Evolutionary conservation across 2,797 vertebrate species (phyloP), one percentile per base, ranked within the genome.

Genomic region (Sebastiscus tertius): DNA sequence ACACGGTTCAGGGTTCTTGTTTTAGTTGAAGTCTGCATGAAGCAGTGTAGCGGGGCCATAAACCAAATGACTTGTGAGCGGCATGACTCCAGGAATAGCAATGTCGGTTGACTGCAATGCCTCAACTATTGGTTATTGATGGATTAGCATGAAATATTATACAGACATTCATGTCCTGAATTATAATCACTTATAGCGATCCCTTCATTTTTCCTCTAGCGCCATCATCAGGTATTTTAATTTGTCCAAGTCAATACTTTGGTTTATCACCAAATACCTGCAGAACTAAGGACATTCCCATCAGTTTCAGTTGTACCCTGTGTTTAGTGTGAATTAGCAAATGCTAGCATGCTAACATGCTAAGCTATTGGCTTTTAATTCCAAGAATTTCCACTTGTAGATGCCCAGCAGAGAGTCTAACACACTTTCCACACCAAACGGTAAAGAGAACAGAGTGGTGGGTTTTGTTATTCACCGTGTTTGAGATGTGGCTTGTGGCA

Each of bases 21-120:
- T 84, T 81, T 4, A 31, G 34, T 74, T 61, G 3, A 72, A 65
- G 62, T 63, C 27, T 58, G 14, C 11, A 1, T 54, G 67, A 79
- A 66, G 33, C n/a, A 36, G 14, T 68, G 8, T 22, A 69, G 62
- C 52, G 56, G 52, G 3, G 36, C 65, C 34, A 59, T 33, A 49
- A 31, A 75, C 27, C 31, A 27, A 61, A 61, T 46, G 5, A 52
- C 16, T 64, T 63, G 29, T 36, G 1, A 16, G 26, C 0, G 8
- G 13, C 27, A 52, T 33, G 26, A 24, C 55, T 31, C 6, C 9
- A 22, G 7, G 7, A 33, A 33, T 10, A 65, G 2, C 18, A 64
- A 22, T 34, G n/a, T 27, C 0, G 0, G 4, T 29, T 12, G 1
- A 14, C 20, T 52, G 5, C 61, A 71, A 55, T 29, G 34, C 18